Evolutionary conservation across 2,113 vertebrate genomes (phyloP).

Genomic region (Thamnaconus septentrionalis): DNA sequence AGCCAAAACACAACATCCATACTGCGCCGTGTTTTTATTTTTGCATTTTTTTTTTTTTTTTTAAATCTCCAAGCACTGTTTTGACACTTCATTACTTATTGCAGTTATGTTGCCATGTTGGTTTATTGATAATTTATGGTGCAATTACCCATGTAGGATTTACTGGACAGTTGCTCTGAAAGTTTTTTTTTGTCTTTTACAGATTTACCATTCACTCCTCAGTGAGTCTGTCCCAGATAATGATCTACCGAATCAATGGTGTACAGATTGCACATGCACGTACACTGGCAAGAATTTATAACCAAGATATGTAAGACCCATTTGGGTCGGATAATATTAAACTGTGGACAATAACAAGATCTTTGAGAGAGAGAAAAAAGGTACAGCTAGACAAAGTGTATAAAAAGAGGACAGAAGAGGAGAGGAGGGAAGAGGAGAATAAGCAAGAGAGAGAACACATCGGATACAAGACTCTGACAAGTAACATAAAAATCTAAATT

Average conservation of each 20-base stretch:
- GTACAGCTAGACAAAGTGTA: too few species aligned
- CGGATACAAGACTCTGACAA: neutral
- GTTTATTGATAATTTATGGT: conserved; percentile 3
- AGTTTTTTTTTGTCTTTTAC: conserved; percentile 1
- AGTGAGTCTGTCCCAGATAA: conserved; percentile 5
- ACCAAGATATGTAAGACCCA: too few species aligned
- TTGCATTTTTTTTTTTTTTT: too few species aligned
- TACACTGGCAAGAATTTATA: too few species aligned
- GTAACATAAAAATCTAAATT: too few species aligned
- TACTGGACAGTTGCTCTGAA: conserved; percentile 4
- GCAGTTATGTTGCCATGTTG: neutral
- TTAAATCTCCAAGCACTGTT: conserved; percentile 19
- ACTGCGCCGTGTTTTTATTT: conserved; percentile 8
- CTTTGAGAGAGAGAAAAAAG: too few species aligned
- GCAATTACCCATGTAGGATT: conserved; percentile 15
- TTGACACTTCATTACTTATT: conserved; percentile 19
- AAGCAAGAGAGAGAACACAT: neutral
- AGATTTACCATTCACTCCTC: conserved; percentile 16
- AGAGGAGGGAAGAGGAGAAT: neutral
- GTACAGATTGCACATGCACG: too few species aligned
- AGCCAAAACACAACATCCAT: conserved; percentile 17
- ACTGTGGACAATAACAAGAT: too few species aligned
- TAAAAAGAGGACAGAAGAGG: neutral
- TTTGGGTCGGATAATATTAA: too few species aligned
- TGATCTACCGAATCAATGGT: neutral